These are phyloP conservation scores for Vulpes vulpes DNA, from an alignment of 2,113 vertebrate species.

Conservation along the genomic window DNA sequence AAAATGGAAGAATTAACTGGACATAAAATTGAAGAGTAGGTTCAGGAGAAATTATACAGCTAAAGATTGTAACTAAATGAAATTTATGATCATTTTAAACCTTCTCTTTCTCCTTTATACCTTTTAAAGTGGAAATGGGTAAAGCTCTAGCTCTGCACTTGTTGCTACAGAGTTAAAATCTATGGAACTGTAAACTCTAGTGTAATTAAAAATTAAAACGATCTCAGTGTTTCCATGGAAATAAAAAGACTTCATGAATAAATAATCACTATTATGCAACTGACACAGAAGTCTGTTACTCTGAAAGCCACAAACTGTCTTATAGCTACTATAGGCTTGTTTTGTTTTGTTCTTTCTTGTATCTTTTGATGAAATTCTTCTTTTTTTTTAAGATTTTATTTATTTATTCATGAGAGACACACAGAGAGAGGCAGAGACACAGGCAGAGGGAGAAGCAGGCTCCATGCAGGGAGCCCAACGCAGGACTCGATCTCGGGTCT, in stretches of 20 bases:
- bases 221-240: conserved; percentile 69
- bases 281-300: conserved; percentile 22
- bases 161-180: conserved; percentile 14
- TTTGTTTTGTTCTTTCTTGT: conserved; percentile 15
- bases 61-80: conserved; percentile 44
- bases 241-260: conserved; percentile 67
- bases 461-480: too few relatives aligned
- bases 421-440: too few relatives aligned
- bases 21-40: not conserved
- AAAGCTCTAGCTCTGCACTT: conserved; percentile 28
- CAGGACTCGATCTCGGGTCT: too few relatives aligned
- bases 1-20: conserved; percentile 1
- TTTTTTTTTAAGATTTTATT: not conserved
- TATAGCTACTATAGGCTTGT: conserved; percentile 12
- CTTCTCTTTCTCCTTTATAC: not conserved
- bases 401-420: too few relatives aligned
- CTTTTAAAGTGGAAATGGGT: conserved; percentile 50
- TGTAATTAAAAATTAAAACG: conserved; percentile 76
- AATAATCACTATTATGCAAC: conserved; percentile 63
- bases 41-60: conserved; percentile 13
- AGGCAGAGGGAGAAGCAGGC: too few relatives aligned
- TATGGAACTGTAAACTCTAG: conserved; percentile 54
- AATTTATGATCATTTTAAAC: conserved; percentile 43
- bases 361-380: conserved; percentile 42
- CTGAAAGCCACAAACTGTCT: conserved; percentile 54